Base-by-base conservation (phyloP, 2,113 vertebrate species). In the Sardina pilchardus region DNA sequence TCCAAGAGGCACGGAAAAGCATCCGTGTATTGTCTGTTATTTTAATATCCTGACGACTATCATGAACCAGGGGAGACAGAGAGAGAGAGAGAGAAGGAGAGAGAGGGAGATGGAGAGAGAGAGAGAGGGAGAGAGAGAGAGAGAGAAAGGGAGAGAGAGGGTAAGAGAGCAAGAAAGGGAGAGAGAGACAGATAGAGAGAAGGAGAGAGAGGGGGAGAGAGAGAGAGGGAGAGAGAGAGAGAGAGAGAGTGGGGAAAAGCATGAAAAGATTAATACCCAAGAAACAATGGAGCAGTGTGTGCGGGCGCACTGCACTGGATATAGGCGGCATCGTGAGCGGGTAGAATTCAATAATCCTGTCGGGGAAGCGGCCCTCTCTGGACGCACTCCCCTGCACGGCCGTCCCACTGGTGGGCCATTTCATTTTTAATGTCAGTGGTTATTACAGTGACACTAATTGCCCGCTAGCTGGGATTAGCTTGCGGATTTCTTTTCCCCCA, bases 11-110 rank as follows among this genome's bases (percentile, higher is more conserved):
- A 82, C 89, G 87, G 90, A 43, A 47, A 47, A 87, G 87, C 90
- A 87, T 89, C 91, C 89, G 87, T 88, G 81, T 86, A 87, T 84
- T 85, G 86, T 88, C 85, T 88, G 53, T 85, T 83, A 89, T 93
- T 91, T 91, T 91, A 93, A 92, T 92, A 90, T 88, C 88, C 87
- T 16, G 63, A 84, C 81, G 81, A 86, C 86, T 83, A 85, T 83
- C 86, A 26, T 5, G 71, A 75, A 75, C 26, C 16, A n/a, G 30
- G 30, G 86, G 90, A 53, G 44, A 80, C 44, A 67, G 75, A 47
- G 8, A 84, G 42, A 84, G 63, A 78, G n/a, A 83, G 12, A 19
- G 36, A 71, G 88, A n/a, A n/a, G n/a, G n/a, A n/a, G n/a, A n/a
- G n/a, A n/a, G n/a, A n/a, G n/a, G n/a, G n/a, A n/a, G n/a, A n/a